phyloP scores from a whole-genome alignment of 2,113 vertebrate genomes.

The Dasyornis broadbenti region DNA sequence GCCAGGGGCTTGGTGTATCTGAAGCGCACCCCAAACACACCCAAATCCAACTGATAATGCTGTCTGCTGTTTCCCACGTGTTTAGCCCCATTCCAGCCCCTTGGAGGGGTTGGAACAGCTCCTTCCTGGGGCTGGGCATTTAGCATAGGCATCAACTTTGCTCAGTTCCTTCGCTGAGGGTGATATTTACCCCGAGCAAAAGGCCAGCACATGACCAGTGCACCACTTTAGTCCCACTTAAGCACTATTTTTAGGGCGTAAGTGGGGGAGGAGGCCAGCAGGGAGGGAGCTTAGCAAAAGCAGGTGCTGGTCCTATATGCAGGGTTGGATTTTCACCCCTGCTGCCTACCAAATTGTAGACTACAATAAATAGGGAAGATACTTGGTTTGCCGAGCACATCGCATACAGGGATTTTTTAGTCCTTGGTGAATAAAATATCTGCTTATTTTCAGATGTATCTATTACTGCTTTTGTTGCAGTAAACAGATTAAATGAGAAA shows the following conservation, averaged over 20 bases:
- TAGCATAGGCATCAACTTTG: not conserved
- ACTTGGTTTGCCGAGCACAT: not conserved
- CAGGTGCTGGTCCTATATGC: not conserved
- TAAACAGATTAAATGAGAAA: constrained; percentile 69
- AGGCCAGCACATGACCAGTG: constrained; percentile 38
- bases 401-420: not conserved
- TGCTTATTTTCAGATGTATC: constrained; percentile 46
- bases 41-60: not conserved
- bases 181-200: not conserved
- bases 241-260: constrained; percentile 52
- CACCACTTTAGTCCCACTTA: constrained; percentile 47
- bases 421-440: constrained; percentile 32
- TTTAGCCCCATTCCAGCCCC: not conserved
- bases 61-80: not conserved
- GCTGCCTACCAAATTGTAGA: not conserved
- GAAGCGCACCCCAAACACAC: not conserved
- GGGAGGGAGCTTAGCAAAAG: constrained; percentile 8
- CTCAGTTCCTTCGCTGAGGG: not conserved
- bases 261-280: constrained; percentile 19
- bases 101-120: not conserved
- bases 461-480: constrained; percentile 60
- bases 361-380: not conserved
- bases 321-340: not conserved
- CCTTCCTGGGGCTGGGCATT: not conserved
- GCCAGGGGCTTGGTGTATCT: not conserved